Conservation (phyloP, 2,113 vertebrate genomes). For the Channa argus region DNA sequence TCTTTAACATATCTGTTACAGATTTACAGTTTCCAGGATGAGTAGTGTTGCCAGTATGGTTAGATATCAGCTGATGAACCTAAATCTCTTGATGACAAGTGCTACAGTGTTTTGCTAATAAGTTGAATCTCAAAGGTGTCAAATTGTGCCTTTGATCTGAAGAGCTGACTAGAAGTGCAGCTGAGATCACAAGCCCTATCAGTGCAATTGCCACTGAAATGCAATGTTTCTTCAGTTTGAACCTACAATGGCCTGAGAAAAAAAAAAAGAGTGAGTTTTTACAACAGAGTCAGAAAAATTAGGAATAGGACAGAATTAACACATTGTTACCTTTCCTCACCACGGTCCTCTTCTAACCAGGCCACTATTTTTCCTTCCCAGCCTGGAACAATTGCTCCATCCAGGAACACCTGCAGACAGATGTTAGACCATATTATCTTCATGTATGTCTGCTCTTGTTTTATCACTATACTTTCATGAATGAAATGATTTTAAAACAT, state of each 20-base stretch:
- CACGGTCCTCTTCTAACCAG: constrained; percentile 95
- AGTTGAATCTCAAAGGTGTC: constrained; percentile 4
- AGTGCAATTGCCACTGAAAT: too few species aligned
- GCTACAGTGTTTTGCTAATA: constrained; percentile 12
- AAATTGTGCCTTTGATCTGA: constrained; percentile 13
- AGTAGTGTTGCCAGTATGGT: background rate
- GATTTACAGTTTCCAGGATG: background rate
- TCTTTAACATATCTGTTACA: constrained; percentile 11
- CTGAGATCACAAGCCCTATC: constrained; percentile 8
- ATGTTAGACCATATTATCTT: background rate
- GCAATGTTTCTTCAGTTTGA: background rate
- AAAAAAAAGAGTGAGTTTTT: background rate
- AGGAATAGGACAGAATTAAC: background rate
- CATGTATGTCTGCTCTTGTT: background rate
- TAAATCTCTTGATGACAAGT: constrained; percentile 30
- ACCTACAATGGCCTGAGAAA: constrained; percentile 65
- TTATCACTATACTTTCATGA: background rate
- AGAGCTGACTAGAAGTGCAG: constrained; percentile 21
- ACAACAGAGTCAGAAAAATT: background rate
- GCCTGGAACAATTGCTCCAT: constrained; percentile 93
- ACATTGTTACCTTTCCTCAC: constrained; percentile 85
- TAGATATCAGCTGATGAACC: constrained; percentile 1
- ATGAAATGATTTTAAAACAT: too few species aligned
- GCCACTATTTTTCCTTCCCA: constrained; percentile 99
- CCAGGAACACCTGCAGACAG: constrained; percentile 88